Conservation (phyloP, 2,888 invertebrate species). For the Diaphora mendica region DNA sequence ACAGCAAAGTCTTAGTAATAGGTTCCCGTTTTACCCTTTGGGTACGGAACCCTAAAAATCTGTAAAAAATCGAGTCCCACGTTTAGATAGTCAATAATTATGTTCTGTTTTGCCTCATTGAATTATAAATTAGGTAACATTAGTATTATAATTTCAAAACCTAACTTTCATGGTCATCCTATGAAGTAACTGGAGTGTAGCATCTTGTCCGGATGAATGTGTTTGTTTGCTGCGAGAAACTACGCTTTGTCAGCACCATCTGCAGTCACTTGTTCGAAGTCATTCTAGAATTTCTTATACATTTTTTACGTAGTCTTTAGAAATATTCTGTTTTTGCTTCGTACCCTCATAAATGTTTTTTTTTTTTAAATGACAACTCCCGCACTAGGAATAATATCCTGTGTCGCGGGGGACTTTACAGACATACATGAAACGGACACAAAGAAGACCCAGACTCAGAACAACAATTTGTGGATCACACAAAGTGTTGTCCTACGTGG, state of each 20-base stretch:
- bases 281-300: slow-evolving; percentile 10
- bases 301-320: neutral
- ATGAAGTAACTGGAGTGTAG: slow-evolving; percentile 33
- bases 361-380: too few relatives aligned
- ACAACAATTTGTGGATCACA: too few relatives aligned
- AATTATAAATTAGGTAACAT: neutral
- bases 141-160: slow-evolving; percentile 8
- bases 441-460: too few relatives aligned
- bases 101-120: neutral
- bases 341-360: neutral
- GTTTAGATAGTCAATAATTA: neutral
- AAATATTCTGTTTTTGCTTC: neutral
- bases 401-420: too few relatives aligned
- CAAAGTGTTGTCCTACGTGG: too few relatives aligned
- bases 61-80: too few relatives aligned
- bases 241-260: slow-evolving; percentile 56
- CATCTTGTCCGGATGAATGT: slow-evolving; percentile 56
- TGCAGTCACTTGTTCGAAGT: slow-evolving; percentile 49
- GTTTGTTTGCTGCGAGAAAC: slow-evolving; percentile 57
- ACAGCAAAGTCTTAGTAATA: too few relatives aligned
- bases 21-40: too few relatives aligned
- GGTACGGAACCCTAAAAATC: too few relatives aligned
- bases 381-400: too few relatives aligned
- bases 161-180: slow-evolving; percentile 23
- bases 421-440: too few relatives aligned